Conservation (phyloP, 1,140 invertebrate genomes). For the Drosophila miranda region DNA sequence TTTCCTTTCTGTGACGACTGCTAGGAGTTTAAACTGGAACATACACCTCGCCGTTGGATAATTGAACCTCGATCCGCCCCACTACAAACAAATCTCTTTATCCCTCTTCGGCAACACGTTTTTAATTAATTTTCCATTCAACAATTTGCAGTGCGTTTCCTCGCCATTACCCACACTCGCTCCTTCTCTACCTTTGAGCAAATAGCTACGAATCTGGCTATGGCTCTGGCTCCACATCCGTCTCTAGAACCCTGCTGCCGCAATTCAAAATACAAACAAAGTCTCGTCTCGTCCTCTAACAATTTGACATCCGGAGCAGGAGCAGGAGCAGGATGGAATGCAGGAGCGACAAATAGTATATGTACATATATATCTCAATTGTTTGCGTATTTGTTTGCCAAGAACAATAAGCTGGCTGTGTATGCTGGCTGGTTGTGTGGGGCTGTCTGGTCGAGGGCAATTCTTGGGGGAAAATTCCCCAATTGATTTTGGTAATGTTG, state of each 20-base stretch:
- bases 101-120: constrained; percentile 40
- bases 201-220: constrained; percentile 32
- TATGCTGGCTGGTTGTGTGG: background rate
- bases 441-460: constrained; percentile 32
- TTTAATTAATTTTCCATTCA: constrained; percentile 62
- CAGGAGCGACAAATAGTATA: constrained; percentile 52
- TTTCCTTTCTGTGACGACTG: too few species aligned
- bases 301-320: constrained; percentile 59
- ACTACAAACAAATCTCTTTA: too few species aligned
- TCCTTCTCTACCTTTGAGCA: constrained; percentile 24
- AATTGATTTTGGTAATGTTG: constrained; percentile 79
- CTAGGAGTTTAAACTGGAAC: too few species aligned
- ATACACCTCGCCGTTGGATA: too few species aligned
- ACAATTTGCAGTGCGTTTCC: constrained; percentile 24
- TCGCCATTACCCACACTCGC: constrained; percentile 26
- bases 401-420: constrained; percentile 59
- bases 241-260: constrained; percentile 12
- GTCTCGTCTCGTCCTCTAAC: constrained; percentile 66
- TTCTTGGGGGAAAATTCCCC: constrained; percentile 66
- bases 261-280: constrained; percentile 79
- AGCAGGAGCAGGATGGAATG: background rate
- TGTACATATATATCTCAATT: constrained; percentile 59
- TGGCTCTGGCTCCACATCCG: background rate
- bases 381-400: constrained; percentile 75
- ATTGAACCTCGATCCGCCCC: too few species aligned